phyloP scores from a whole-genome alignment of 2,113 vertebrate genomes.

The Larimichthys polyactis region DNA sequence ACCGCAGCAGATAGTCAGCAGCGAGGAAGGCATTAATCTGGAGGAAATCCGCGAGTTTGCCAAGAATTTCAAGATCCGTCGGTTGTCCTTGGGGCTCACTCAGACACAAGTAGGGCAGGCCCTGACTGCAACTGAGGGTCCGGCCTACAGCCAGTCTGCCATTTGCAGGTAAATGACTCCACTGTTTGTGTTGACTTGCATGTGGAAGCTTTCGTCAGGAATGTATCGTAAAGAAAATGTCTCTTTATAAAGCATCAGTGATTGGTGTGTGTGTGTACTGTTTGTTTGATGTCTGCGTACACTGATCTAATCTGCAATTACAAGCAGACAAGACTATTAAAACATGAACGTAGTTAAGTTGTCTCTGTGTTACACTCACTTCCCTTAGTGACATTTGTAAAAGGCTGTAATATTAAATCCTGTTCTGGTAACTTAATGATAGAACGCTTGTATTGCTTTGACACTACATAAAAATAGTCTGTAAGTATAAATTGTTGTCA shows the following conservation, averaged over 20 bases:
- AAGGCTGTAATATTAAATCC: not conserved
- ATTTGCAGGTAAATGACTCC: constrained; percentile 90
- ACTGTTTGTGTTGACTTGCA: not conserved
- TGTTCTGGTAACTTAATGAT: not conserved
- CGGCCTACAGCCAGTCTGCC: constrained; percentile 97
- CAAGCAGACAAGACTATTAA: not conserved
- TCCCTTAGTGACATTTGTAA: not conserved
- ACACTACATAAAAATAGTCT: not conserved
- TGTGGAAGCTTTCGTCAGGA: not conserved
- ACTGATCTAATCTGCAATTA: not conserved
- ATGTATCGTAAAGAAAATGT: not conserved
- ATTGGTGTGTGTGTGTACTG: not conserved
- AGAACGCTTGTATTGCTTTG: not conserved
- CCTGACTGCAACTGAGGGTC: constrained; percentile 94
- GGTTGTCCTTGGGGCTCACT: constrained; percentile 93
- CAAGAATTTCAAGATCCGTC: constrained; percentile 97
- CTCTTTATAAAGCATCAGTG: not conserved
- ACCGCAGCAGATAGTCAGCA: constrained; percentile 83
- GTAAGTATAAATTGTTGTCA: not conserved
- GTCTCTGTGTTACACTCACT: not conserved
- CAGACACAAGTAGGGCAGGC: constrained; percentile 98
- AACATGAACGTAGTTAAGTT: not conserved
- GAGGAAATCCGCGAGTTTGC: constrained; percentile 98
- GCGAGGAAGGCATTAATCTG: constrained; percentile 95
- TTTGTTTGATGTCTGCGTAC: not conserved